phyloP scores from a whole-genome alignment of 2,888 invertebrate genomes.

The Agrotis clavis region DNA sequence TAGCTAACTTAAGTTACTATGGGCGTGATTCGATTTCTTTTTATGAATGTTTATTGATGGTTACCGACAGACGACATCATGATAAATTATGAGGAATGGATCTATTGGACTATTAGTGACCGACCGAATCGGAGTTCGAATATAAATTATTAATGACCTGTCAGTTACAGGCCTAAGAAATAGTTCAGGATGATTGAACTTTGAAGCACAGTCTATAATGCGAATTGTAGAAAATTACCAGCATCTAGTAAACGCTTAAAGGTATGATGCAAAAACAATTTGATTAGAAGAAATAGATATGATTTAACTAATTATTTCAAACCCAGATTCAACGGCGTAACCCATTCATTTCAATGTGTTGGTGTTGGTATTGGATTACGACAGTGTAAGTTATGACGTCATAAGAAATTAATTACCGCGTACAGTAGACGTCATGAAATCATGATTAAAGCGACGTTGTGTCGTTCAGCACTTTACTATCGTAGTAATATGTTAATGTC shows the following conservation, averaged over 20 bases:
- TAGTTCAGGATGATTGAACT: not conserved
- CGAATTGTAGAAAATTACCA: not conserved
- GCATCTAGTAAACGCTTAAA: no score
- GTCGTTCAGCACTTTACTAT: no score
- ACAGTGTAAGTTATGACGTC: not conserved
- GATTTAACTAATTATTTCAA: no score
- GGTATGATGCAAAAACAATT: no score
- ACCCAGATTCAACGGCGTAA: no score
- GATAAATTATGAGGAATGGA: conserved; percentile 1
- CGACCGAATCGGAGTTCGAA: not conserved
- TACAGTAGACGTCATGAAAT: not conserved
- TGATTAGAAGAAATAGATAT: no score
- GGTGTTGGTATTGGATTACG: not conserved
- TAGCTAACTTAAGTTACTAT: conserved; percentile 16
- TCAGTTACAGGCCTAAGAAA: conserved; percentile 6
- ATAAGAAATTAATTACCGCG: conserved; percentile 6
- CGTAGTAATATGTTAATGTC: no score
- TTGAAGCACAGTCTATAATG: not conserved
- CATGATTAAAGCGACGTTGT: no score
- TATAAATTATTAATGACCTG: conserved; percentile 31
- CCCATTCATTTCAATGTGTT: not conserved
- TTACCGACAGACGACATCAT: not conserved
- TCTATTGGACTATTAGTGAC: not conserved
- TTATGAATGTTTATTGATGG: not conserved
- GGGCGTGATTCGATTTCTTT: not conserved